Percentiles rank a stretch among this genome's conserved stretches.
These are phyloP conservation scores for Isoperla grammatica DNA, from an alignment of 2,888 invertebrate species.

Conservation along the genomic window DNA sequence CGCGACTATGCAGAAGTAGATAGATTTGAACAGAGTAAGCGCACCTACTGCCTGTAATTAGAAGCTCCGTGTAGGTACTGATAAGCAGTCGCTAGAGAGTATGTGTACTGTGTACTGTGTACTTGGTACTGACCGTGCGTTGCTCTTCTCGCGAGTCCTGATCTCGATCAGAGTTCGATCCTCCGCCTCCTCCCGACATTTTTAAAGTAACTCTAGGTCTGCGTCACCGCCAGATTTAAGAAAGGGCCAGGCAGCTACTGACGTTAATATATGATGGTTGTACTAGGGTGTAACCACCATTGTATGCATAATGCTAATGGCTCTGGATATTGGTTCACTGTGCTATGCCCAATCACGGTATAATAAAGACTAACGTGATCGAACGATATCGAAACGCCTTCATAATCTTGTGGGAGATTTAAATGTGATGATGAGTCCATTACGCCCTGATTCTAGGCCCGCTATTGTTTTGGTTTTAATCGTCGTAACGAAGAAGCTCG, in stretches of 20 bases:
- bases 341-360: neutral
- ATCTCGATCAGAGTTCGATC: neutral
- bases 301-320: conserved; percentile 4
- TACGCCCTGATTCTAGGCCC: no score
- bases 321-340: neutral
- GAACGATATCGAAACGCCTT: conserved; percentile 5
- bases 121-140: no score
- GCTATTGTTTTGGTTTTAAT: no score
- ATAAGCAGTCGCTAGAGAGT: no score
- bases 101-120: no score
- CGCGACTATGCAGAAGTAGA: no score
- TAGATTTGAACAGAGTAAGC: no score
- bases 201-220: conserved; percentile 8
- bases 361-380: neutral
- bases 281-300: conserved; percentile 9
- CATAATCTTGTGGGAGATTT: neutral
- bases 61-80: no score
- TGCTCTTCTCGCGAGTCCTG: no score
- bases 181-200: neutral
- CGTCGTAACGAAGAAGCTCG: no score
- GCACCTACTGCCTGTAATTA: no score
- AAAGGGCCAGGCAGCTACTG: conserved; percentile 2
- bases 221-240: conserved; percentile 13
- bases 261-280: conserved; percentile 15
- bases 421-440: neutral